Evolutionary conservation across 2,797 vertebrate genomes (phyloP), one percentile per base, ranked within the genome.

Genomic region (Leptatherina wallacei): DNA sequence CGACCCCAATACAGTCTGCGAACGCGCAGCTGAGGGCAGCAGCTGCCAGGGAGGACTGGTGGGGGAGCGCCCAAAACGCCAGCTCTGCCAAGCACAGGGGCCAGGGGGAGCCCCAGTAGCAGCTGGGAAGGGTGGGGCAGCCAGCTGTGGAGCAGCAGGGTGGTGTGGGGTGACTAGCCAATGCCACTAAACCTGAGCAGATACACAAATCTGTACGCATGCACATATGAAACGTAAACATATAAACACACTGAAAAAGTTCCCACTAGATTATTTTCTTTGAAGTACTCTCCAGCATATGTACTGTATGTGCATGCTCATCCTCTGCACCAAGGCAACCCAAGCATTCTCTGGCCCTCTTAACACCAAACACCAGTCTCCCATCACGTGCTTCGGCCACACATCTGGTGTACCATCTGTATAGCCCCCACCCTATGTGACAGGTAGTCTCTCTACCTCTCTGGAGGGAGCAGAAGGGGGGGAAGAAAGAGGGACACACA

Each of bases 101-200:
- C 92, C 82, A 56, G 87, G 82, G 93, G 93, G 93, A 93, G 92
- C 87, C 93, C 90, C 94, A 90, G 91, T 92, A 89, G 94, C 95
- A 95, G 94, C 94, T 95, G 94, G 93, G 91, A 92, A 90, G 93
- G 93, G 93, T 91, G 93, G 91, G 87, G 93, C 88, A 75, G 91
- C 92, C 94, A 95, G 93, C 93, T 95, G 95, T 93, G 93, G 93
- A 94, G 93, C 94, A 94, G 94, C 94, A 94, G 92, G 93, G 92
- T 83, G 88, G 87, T 88, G 90, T 86, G 91, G 80, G 90, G 89
- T 84, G 91, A 91, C 82, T 73, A 79, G 82, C 88, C 90, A 90
- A 93, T 84, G 85, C 89, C 84, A 88, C 92, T 85, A 90, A 91
- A 93, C 85, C 86, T 51, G 81, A 83, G 83, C 69, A 54, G 75